A percentile compares a stretch with the other conserved stretches of the same genome.
phyloP scores from a whole-genome alignment of 2,113 vertebrate genomes.

The Pangasianodon hypophthalmus region DNA sequence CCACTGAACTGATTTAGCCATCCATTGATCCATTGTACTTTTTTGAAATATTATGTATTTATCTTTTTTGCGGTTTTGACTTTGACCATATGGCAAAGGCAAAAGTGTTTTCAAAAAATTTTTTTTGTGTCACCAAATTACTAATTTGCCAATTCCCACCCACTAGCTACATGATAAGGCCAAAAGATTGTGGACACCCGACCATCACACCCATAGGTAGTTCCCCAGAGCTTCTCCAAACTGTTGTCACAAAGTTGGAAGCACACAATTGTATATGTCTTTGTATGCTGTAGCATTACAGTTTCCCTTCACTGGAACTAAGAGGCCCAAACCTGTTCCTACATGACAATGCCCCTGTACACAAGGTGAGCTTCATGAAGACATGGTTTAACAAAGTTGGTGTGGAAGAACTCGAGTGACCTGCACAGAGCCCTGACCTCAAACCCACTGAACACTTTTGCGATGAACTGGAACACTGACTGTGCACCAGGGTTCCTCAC shows the following conservation, averaged over 20 bases:
- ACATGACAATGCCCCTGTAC: neutral
- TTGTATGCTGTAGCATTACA: neutral
- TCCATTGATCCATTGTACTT: neutral
- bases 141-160: neutral
- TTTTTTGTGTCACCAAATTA: neutral
- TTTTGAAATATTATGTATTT: neutral
- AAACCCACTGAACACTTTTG: neutral
- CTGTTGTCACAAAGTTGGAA: neutral
- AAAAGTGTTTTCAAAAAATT: neutral
- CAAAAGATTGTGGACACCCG: neutral
- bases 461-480: neutral
- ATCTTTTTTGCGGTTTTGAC: neutral
- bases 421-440: neutral
- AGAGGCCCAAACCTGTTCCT: neutral
- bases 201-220: neutral
- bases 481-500: neutral
- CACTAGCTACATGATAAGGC: neutral
- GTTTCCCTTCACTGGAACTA: neutral
- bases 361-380: neutral
- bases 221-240: neutral
- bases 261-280: neutral
- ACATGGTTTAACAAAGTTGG: neutral
- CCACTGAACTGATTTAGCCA: neutral
- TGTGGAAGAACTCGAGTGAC: neutral
- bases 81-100: neutral